Conservation (phyloP, 2,888 invertebrate genomes). For the Synanthedon vespiformis region DNA sequence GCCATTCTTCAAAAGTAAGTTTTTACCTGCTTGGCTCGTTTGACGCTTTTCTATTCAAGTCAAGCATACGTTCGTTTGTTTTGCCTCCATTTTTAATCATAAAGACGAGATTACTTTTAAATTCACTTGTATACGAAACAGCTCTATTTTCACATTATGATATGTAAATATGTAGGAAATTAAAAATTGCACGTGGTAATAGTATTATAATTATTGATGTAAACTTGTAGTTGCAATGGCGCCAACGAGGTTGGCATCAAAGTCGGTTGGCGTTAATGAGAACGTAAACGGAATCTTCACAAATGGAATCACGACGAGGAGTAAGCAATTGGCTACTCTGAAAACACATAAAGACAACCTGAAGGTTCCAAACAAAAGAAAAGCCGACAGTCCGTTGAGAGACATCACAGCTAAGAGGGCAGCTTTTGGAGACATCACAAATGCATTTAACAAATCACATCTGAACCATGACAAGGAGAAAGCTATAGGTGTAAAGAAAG, state of each 20-base stretch:
- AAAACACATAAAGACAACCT: conserved; percentile 50
- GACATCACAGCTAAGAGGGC: conserved; percentile 82
- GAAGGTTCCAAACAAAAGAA: conserved; percentile 77
- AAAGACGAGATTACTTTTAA: conserved; percentile 37
- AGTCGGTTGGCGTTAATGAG: conserved; percentile 57
- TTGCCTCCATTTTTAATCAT: conserved; percentile 65
- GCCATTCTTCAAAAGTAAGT: conserved; percentile 47
- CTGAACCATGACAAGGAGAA: conserved; percentile 49
- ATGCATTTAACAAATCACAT: conserved; percentile 68
- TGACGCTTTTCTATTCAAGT: conserved; percentile 25
- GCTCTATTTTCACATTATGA: neutral
- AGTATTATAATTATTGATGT: neutral
- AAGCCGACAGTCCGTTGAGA: conserved; percentile 84
- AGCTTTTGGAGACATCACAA: conserved; percentile 89
- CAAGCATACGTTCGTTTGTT: conserved; percentile 54
- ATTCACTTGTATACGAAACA: conserved; percentile 26
- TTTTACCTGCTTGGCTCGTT: conserved; percentile 15
- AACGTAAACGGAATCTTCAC: conserved; percentile 54
- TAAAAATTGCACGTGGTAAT: conserved; percentile 34
- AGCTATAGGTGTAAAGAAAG: conserved; percentile 54
- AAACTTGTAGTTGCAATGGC: conserved; percentile 59
- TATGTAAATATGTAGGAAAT: conserved; percentile 7
- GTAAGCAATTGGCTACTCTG: conserved; percentile 68
- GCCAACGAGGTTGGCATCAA: conserved; percentile 71
- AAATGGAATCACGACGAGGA: conserved; percentile 73